Evolutionary conservation across 2,888 invertebrate genomes (phyloP).

Genomic region (Esperia sulphurella): DNA sequence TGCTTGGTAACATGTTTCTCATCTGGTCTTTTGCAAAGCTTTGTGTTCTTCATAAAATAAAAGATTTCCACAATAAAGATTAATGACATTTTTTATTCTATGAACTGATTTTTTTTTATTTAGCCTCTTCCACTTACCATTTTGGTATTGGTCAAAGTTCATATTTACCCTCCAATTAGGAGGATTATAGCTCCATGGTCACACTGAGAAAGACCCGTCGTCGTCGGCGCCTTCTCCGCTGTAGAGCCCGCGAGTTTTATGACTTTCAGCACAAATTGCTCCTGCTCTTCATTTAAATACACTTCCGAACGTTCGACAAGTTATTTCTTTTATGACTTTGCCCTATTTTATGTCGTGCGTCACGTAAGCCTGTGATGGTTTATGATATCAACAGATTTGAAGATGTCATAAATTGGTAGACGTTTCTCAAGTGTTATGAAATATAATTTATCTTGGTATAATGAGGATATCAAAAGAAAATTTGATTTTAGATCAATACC

Average conservation of each 20-base stretch:
- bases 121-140: too few species aligned
- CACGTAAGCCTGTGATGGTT: neutral
- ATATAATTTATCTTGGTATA: too few species aligned
- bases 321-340: constrained; percentile 17
- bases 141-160: too few species aligned
- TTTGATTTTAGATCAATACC: too few species aligned
- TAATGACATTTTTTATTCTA: too few species aligned
- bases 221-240: constrained; percentile 19
- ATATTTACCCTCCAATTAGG: too few species aligned
- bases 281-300: constrained; percentile 53
- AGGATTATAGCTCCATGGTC: neutral
- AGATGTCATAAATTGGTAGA: neutral
- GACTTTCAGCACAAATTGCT: constrained; percentile 66
- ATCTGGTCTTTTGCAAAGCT: too few species aligned
- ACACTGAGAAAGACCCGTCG: constrained; percentile 39
- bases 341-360: constrained; percentile 10
- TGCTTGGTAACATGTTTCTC: too few species aligned
- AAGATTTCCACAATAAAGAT: too few species aligned
- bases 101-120: too few species aligned
- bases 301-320: constrained; percentile 20
- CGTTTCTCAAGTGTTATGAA: neutral
- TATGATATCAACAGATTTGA: neutral
- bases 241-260: constrained; percentile 52
- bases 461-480: too few species aligned
- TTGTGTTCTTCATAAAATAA: too few species aligned